Conservation (phyloP, 2,113 vertebrate genomes). For the Hypanus sabinus region DNA sequence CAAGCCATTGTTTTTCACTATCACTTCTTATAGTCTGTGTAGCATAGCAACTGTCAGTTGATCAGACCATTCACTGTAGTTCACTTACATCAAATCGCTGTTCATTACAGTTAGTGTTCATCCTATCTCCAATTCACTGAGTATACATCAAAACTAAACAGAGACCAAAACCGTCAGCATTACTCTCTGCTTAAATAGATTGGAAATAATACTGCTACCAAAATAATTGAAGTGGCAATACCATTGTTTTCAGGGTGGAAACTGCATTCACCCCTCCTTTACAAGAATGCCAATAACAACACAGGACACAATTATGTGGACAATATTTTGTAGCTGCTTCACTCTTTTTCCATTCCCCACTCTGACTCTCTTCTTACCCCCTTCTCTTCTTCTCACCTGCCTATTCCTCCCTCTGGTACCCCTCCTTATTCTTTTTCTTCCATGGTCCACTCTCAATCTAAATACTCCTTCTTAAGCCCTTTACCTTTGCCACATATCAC, state of each 20-base stretch:
- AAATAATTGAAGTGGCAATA: constrained; percentile 25
- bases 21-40: not conserved
- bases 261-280: not conserved
- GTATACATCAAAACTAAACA: not conserved
- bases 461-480: too few relatives aligned
- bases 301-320: not conserved
- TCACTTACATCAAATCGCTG: not conserved
- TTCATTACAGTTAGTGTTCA: not conserved
- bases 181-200: not conserved
- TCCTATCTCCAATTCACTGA: not conserved
- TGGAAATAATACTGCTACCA: not conserved
- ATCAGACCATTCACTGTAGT: not conserved
- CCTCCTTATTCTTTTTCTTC: too few relatives aligned
- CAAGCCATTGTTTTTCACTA: not conserved
- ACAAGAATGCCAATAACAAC: not conserved
- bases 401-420: too few relatives aligned
- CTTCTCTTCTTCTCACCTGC: too few relatives aligned
- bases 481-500: too few relatives aligned
- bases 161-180: not conserved
- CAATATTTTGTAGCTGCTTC: too few relatives aligned
- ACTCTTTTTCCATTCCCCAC: too few relatives aligned
- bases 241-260: not conserved
- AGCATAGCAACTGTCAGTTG: not conserved
- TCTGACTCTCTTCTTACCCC: too few relatives aligned
- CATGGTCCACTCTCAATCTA: too few relatives aligned